A percentile compares a stretch with the other conserved stretches of the same genome.
These are phyloP conservation scores for Bugula neritina DNA, from an alignment of 2,888 invertebrate genomes.

Conservation along the genomic window DNA sequence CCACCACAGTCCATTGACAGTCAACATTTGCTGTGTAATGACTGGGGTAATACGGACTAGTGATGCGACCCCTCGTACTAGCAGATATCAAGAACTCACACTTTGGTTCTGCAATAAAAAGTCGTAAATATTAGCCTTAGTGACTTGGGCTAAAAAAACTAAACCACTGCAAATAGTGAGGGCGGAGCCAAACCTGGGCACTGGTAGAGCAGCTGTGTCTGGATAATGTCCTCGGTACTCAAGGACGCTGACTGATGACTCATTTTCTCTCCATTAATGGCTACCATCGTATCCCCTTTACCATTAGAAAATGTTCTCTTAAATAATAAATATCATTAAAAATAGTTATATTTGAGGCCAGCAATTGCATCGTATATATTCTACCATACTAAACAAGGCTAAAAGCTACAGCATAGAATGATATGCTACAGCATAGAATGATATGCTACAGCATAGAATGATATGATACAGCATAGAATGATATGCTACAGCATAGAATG, in stretches of 20 bases:
- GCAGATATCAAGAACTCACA: neutral
- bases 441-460: too few relatives aligned
- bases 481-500: too few relatives aligned
- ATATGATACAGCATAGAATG: too few relatives aligned
- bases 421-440: too few relatives aligned
- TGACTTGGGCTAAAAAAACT: too few relatives aligned
- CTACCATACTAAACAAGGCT: neutral
- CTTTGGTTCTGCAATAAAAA: constrained; percentile 23
- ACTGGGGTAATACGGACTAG: constrained; percentile 20
- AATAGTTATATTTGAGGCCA: neutral
- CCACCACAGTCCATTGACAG: constrained; percentile 10
- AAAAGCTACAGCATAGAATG: neutral
- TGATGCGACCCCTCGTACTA: neutral
- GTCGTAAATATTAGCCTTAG: too few relatives aligned
- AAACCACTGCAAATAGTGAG: too few relatives aligned
- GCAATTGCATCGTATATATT: too few relatives aligned
- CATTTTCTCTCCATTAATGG: neutral
- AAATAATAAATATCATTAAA: constrained; percentile 4
- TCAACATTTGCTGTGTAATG: neutral
- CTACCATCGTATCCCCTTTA: constrained; percentile 6
- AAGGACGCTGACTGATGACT: constrained; percentile 7
- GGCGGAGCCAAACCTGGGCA: too few relatives aligned
- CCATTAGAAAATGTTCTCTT: constrained; percentile 20
- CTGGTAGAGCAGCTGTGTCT: constrained; percentile 32
- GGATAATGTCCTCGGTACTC: constrained; percentile 32